Evolutionary conservation across 2,113 vertebrate genomes (phyloP), one percentile per base, ranked within the genome.

Genomic region (Saccopteryx leptura): DNA sequence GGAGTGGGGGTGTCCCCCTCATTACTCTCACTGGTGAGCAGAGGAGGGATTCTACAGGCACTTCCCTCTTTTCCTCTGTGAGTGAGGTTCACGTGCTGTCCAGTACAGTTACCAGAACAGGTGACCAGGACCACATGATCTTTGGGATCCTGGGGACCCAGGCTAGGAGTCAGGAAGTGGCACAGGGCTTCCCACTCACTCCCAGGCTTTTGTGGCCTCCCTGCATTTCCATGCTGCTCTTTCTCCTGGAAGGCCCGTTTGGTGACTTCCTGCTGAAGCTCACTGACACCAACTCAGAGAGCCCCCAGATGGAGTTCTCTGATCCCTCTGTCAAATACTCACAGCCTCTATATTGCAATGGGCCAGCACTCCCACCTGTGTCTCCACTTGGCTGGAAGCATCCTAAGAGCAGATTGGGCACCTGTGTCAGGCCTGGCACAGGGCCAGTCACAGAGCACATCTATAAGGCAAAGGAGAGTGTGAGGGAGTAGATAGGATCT

Each of bases 361-460:
- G 26, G 21, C n/a, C 50, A 79, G 28, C 18, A 3, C 14, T 48
- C 46, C 76, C 72, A 15, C 52, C 23, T 58, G n/a, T 39, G 28
- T 63, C 60, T 72, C 88, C 71, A 23, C 10, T 50, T 79, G 60
- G 54, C 54, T 31, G 24, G 66, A 84, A 85, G 50, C 71, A 10
- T 17, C 60, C 56, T 33, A 13, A 54, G 39, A 58, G 31, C 52
- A 74, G 50, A 23, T 11, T 56, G 15, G 52, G 60, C 2, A 4
- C 46, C 10, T 15, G 74, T 60, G 46, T 4, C 8, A 26, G 56
- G 21, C 48, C 26, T 56, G 33, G 28, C 5, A 0, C 0, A 0
- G 5, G 7, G 9, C 24, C 13, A 9, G 71, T 60, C 46, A 17
- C 28, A 74, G 39, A 66, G 66, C 50, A 69, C 7, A 3, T 5